Evolutionary conservation across 2,888 invertebrate genomes (phyloP).

Genomic region (Pseudococcus jackbeardsleyi): DNA sequence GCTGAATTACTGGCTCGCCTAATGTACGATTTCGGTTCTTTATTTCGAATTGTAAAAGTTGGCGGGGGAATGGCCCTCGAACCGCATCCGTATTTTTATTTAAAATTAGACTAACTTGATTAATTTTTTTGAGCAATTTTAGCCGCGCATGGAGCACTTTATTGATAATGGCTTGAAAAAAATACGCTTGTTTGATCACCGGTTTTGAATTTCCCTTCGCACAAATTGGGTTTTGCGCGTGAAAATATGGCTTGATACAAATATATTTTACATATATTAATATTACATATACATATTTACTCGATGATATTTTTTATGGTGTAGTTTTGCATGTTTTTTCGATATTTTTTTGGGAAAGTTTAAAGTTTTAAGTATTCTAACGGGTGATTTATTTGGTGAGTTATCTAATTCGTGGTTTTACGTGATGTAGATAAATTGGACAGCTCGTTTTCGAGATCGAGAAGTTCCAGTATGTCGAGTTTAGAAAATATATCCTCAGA

Average conservation of each 20-base stretch:
- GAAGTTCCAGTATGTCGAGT: constrained; percentile 98
- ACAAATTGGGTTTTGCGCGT: constrained; percentile 46
- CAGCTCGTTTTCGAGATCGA: constrained; percentile 94
- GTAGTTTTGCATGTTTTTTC: constrained; percentile 42
- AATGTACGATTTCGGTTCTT: constrained; percentile 25
- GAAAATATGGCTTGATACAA: neutral
- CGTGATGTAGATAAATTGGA: constrained; percentile 87
- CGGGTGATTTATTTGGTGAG: neutral
- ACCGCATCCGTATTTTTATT: constrained; percentile 22
- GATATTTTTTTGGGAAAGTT: neutral
- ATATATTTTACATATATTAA: constrained; percentile 10
- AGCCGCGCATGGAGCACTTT: constrained; percentile 12
- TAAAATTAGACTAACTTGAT: neutral
- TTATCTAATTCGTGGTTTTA: constrained; percentile 36
- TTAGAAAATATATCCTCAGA: constrained; percentile 97
- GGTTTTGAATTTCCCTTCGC: constrained; percentile 24
- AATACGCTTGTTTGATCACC: constrained; percentile 17
- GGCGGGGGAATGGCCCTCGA: neutral
- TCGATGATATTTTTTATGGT: neutral
- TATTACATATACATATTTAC: neutral
- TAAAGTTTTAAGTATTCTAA: neutral
- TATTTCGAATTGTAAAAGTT: neutral
- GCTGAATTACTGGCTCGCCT: neutral
- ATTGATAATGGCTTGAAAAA: neutral
- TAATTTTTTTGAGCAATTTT: neutral